Conservation (phyloP, 92 coral and sea anemone species). For the Virgularia gustaviana region DNA sequence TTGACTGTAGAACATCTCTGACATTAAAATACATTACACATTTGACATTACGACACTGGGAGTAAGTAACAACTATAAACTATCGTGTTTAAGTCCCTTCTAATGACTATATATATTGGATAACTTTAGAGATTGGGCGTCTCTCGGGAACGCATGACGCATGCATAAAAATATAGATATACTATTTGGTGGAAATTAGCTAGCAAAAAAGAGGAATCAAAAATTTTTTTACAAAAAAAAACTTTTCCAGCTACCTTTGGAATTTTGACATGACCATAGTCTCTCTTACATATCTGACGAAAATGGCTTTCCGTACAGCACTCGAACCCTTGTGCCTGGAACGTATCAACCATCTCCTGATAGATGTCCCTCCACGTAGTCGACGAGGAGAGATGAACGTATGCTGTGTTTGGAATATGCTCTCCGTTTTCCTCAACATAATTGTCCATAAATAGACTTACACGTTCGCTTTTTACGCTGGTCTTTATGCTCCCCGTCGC, state of each 20-base stretch:
- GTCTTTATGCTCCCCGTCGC: background rate
- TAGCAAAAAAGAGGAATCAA: too few species aligned
- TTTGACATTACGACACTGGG: too few species aligned
- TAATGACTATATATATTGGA: too few species aligned
- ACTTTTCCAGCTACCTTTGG: conserved; percentile 60
- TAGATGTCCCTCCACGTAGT: conserved; percentile 41
- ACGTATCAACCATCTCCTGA: conserved; percentile 39
- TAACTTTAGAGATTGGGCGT: too few species aligned
- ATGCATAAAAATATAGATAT: too few species aligned
- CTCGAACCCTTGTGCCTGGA: conserved; percentile 26
- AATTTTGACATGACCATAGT: conserved; percentile 57
- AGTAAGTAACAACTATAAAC: too few species aligned
- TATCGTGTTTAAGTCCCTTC: too few species aligned
- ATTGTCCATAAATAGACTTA: conserved; percentile 46
- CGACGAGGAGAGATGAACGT: conserved; percentile 53
- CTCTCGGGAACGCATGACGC: too few species aligned
- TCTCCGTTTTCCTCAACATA: conserved; percentile 62
- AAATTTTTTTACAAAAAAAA: too few species aligned
- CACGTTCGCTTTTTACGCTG: conserved; percentile 14
- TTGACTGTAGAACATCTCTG: too few species aligned
- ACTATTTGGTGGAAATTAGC: too few species aligned
- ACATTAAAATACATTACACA: too few species aligned
- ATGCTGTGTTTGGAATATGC: conserved; percentile 45
- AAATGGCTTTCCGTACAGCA: conserved; percentile 34
- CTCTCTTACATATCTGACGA: conserved; percentile 37